These are phyloP conservation scores for Elachura formosa DNA, from an alignment of 2,113 vertebrate genomes.

Conservation along the genomic window DNA sequence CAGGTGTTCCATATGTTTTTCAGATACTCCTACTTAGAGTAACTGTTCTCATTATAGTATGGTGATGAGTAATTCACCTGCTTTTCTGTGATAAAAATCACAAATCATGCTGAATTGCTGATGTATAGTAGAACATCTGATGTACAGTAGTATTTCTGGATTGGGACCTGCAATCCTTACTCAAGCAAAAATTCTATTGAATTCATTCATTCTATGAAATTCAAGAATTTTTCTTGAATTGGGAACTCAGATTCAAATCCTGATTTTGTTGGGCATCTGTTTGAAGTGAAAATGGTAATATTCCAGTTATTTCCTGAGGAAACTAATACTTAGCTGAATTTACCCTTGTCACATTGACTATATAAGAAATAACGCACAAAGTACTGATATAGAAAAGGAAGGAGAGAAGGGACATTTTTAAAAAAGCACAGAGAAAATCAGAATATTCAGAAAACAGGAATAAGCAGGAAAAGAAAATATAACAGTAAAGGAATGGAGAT, in stretches of 20 bases:
- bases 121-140: conserved; percentile 25
- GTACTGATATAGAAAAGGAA: conserved; percentile 24
- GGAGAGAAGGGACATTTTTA: conserved; percentile 6
- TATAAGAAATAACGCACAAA: conserved; percentile 63
- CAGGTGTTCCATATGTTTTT: conserved; percentile 26
- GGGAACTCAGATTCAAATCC: conserved; percentile 38
- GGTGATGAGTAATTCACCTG: conserved; percentile 45
- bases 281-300: conserved; percentile 64
- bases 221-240: conserved; percentile 37
- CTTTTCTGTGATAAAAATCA: conserved; percentile 33
- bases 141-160: conserved; percentile 24
- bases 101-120: conserved; percentile 27
- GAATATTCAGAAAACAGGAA: conserved; percentile 14
- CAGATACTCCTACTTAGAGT: conserved; percentile 11
- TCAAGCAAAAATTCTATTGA: conserved; percentile 49
- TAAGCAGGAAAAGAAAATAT: conserved; percentile 9
- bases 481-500: neutral
- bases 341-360: conserved; percentile 66
- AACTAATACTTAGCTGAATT: conserved; percentile 61
- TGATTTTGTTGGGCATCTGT: conserved; percentile 57
- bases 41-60: conserved; percentile 28
- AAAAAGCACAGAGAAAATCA: conserved; percentile 52
- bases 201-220: conserved; percentile 12
- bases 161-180: conserved; percentile 38
- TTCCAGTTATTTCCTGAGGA: conserved; percentile 66